These are phyloP conservation scores for Jacana jacana DNA, from an alignment of 2,113 vertebrate species.

Conservation along the genomic window DNA sequence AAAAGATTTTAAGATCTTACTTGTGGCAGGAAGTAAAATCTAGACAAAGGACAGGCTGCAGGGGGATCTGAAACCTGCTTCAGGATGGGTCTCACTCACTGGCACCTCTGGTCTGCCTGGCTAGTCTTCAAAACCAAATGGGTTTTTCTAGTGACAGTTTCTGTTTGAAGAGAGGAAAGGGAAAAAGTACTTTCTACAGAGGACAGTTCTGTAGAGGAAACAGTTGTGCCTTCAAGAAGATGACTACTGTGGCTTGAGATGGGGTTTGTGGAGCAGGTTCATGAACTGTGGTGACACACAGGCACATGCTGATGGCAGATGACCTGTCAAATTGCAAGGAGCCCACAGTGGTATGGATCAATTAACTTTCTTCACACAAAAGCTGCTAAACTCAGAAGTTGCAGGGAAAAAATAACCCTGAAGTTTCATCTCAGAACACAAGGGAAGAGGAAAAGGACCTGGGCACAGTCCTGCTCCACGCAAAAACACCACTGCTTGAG, in stretches of 20 bases:
- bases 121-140: not conserved
- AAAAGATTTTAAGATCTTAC: not conserved
- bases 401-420: not conserved
- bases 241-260: not conserved
- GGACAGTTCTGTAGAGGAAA: not conserved
- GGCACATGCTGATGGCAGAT: not conserved
- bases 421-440: not conserved
- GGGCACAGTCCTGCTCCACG: not conserved
- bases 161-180: not conserved
- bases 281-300: not conserved
- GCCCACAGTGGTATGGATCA: not conserved
- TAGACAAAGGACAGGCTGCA: not conserved
- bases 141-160: not conserved
- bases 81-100: not conserved
- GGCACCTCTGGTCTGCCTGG: not conserved
- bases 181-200: not conserved
- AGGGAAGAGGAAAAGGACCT: not conserved
- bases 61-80: not conserved
- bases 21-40: not conserved
- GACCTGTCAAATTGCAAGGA: not conserved
- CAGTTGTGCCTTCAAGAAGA: not conserved
- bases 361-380: not conserved
- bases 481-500: not conserved
- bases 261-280: not conserved
- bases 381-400: not conserved